Evolutionary conservation across 2,888 invertebrate genomes (phyloP).

Genomic region (Melanchra persicariae): DNA sequence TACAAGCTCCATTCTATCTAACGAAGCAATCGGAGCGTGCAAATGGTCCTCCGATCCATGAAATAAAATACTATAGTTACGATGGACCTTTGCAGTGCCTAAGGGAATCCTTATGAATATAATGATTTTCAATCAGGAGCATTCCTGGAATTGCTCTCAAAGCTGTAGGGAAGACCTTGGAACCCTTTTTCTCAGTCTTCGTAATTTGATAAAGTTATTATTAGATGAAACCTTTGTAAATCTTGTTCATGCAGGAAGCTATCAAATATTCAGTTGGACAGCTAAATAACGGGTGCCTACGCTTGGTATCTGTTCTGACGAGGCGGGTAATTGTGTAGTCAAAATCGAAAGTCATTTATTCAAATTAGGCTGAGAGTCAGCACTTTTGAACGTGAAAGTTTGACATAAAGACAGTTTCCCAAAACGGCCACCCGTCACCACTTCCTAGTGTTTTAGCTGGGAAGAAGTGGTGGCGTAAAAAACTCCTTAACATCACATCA

Average conservation of each 20-base stretch:
- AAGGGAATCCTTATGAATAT: slow-evolving; percentile 25
- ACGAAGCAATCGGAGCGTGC: slow-evolving; percentile 29
- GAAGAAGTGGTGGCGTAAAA: too few relatives aligned
- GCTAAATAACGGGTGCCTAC: slow-evolving; percentile 16
- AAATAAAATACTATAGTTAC: slow-evolving; percentile 30
- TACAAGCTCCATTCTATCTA: slow-evolving; percentile 34
- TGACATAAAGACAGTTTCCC: too few relatives aligned
- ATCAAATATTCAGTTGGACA: slow-evolving; percentile 26
- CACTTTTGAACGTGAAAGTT: too few relatives aligned
- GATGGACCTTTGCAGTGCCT: background rate
- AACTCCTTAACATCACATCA: too few relatives aligned
- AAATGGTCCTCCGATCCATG: slow-evolving; percentile 25
- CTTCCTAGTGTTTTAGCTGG: too few relatives aligned
- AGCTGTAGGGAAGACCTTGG: background rate
- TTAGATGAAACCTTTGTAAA: slow-evolving; percentile 14
- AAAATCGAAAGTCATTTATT: too few relatives aligned
- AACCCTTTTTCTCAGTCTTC: background rate
- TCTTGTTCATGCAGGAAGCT: slow-evolving; percentile 17
- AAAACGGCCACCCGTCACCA: too few relatives aligned
- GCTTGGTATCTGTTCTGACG: slow-evolving; percentile 9
- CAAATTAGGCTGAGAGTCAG: too few relatives aligned
- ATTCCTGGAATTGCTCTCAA: slow-evolving; percentile 16
- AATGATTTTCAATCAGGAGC: slow-evolving; percentile 34
- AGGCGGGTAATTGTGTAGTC: slow-evolving; percentile 1
- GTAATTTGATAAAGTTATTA: slow-evolving; percentile 6